phyloP scores from a whole-genome alignment of 2,113 vertebrate species.

The Canis aureus region DNA sequence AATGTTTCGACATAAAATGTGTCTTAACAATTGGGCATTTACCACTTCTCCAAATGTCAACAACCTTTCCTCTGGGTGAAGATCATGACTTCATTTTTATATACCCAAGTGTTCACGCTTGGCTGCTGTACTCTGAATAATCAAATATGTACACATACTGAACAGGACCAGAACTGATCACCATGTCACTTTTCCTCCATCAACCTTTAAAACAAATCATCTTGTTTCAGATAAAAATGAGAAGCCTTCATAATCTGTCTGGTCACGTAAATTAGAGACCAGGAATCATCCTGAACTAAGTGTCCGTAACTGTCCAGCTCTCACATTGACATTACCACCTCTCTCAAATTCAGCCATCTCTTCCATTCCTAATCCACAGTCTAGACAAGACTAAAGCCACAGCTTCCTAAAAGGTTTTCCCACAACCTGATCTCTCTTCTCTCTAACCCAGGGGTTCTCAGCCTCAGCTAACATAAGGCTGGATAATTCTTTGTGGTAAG shows the following conservation, averaged over 20 bases:
- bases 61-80: slow-evolving; percentile 21
- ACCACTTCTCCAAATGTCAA: background rate
- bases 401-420: background rate
- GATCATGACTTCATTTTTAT: slow-evolving; percentile 45
- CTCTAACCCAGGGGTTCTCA: background rate
- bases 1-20: slow-evolving; percentile 1
- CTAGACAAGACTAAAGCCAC: background rate
- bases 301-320: background rate
- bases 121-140: background rate
- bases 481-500: background rate
- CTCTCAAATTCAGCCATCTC: slow-evolving; percentile 4
- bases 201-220: slow-evolving; percentile 35
- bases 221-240: slow-evolving; percentile 44
- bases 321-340: background rate
- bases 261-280: background rate
- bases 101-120: background rate
- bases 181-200: background rate
- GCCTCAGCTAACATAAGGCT: background rate
- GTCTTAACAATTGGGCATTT: slow-evolving; percentile 13
- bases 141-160: slow-evolving; percentile 8
- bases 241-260: background rate
- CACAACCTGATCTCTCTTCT: background rate
- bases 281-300: background rate
- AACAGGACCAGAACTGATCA: background rate
- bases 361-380: background rate